A percentile compares a stretch with the other conserved stretches of the same genome.
These are phyloP conservation scores for Drosophila baimaii DNA, from an alignment of 1,140 invertebrate species.

Conservation along the genomic window DNA sequence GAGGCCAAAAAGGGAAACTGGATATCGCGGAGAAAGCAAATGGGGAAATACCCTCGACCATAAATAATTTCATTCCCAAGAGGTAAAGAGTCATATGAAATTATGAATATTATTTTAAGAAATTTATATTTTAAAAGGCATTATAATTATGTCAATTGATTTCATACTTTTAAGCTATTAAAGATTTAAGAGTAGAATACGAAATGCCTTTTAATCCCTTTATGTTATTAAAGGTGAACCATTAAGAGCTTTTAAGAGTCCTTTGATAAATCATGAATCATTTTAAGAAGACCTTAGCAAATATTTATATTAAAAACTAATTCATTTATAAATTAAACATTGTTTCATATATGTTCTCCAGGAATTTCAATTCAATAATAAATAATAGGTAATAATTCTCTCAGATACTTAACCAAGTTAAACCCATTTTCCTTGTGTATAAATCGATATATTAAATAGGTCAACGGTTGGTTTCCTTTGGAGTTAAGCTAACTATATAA, in stretches of 20 bases:
- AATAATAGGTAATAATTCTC: too few species aligned
- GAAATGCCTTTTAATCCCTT: too few species aligned
- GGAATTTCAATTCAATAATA: not conserved
- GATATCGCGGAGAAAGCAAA: slow-evolving; percentile 24
- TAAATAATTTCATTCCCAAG: not conserved
- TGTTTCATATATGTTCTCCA: not conserved
- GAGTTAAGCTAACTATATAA: not conserved
- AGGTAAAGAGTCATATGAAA: not conserved
- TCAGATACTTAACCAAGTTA: not conserved
- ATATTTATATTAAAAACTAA: not conserved
- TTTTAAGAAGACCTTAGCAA: too few species aligned
- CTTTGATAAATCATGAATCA: too few species aligned
- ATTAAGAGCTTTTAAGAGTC: too few species aligned
- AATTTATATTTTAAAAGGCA: too few species aligned
- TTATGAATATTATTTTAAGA: not conserved
- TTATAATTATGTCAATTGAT: too few species aligned
- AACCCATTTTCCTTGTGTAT: not conserved
- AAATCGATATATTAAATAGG: not conserved
- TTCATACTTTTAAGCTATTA: not conserved
- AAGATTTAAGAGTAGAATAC: too few species aligned
- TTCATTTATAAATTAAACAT: not conserved
- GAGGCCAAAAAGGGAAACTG: slow-evolving; percentile 29
- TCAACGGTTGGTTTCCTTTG: not conserved
- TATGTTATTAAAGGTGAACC: too few species aligned
- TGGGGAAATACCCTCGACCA: slow-evolving; percentile 37